phyloP scores from a whole-genome alignment of 2,797 vertebrate genomes.

The Argya squamiceps region DNA sequence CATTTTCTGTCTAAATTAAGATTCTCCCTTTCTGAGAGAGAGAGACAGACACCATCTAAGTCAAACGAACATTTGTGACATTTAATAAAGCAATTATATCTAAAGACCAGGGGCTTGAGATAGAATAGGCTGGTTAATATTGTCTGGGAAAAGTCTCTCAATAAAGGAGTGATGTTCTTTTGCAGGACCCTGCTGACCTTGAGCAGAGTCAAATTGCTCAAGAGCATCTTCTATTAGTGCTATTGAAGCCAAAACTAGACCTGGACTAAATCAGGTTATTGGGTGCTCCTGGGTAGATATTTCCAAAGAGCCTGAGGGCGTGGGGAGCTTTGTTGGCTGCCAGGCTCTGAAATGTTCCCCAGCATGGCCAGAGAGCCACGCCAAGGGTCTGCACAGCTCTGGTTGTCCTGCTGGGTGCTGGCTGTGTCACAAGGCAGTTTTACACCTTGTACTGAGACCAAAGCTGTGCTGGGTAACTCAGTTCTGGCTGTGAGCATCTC shows the following conservation, averaged over 20 bases:
- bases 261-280: background rate
- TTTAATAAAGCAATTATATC: conserved; percentile 63
- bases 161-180: background rate
- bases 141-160: background rate
- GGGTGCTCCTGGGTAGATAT: background rate
- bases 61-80: conserved; percentile 63
- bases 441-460: background rate
- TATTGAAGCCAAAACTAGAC: background rate
- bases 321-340: background rate
- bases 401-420: too few species aligned
- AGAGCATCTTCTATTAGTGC: background rate
- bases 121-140: background rate
- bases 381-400: background rate
- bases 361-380: background rate
- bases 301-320: background rate
- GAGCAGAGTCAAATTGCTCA: background rate
- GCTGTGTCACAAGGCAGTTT: background rate
- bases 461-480: background rate
- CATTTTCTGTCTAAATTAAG: conserved; percentile 43
- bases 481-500: background rate
- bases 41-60: conserved; percentile 16
- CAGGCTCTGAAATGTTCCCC: background rate
- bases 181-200: conserved; percentile 15
- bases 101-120: conserved; percentile 20
- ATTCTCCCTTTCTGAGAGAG: conserved; percentile 37